A percentile compares a stretch with the other conserved stretches of the same genome.
phyloP scores from a whole-genome alignment of 2,888 invertebrate genomes.

The Oscheius sp. region DNA sequence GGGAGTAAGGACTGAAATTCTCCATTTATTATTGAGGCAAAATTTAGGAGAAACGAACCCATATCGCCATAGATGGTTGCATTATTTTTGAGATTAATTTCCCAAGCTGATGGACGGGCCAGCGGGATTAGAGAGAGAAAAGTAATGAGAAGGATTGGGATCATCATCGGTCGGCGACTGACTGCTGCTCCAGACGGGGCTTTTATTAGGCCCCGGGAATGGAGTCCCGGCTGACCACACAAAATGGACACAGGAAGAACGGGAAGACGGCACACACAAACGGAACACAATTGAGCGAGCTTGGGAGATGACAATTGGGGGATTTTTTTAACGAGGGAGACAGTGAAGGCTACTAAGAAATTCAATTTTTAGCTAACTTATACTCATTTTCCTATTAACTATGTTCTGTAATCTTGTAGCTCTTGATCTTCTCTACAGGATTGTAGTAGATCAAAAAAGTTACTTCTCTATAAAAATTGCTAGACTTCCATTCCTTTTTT shows the following conservation, averaged over 20 bases:
- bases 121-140: neutral
- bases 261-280: neutral
- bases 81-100: slow-evolving; percentile 3
- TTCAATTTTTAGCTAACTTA: no score
- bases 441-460: no score
- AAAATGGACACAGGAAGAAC: slow-evolving; percentile 2
- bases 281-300: slow-evolving; percentile 1
- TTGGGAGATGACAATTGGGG: neutral
- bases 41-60: no score
- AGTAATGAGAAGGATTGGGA: neutral
- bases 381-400: no score
- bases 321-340: neutral
- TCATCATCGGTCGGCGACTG: neutral
- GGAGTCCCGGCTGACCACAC: slow-evolving; percentile 20
- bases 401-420: neutral
- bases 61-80: slow-evolving; percentile 46
- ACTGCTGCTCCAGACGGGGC: neutral
- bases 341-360: neutral
- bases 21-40: no score
- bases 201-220: neutral
- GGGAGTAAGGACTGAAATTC: slow-evolving; percentile 48
- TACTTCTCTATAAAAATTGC: no score
- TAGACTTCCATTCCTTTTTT: no score
- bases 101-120: slow-evolving; percentile 5
- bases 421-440: neutral